phyloP scores from a whole-genome alignment of 2,113 vertebrate genomes.

The Gallinago undulata region DNA sequence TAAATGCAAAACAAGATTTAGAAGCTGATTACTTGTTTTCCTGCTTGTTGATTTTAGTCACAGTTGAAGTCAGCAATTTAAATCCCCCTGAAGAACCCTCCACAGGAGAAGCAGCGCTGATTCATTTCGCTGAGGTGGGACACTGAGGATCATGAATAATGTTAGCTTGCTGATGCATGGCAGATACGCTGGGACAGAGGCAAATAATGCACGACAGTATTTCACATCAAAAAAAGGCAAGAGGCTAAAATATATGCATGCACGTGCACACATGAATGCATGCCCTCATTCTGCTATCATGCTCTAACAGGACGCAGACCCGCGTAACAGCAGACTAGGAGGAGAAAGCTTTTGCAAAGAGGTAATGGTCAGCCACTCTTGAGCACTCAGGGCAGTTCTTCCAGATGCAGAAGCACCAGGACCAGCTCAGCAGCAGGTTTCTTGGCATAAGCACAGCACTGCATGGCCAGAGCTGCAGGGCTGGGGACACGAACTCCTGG shows the following conservation, averaged over 20 bases:
- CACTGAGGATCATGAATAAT: not conserved
- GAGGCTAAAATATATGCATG: not conserved
- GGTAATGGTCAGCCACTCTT: not conserved
- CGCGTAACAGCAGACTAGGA: not conserved
- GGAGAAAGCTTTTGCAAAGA: not conserved
- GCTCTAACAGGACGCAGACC: not conserved
- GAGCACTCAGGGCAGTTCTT: not conserved
- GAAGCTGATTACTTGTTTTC: not conserved
- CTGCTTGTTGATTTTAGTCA: not conserved
- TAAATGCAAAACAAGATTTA: not conserved
- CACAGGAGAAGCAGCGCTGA: not conserved
- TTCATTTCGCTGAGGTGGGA: not conserved
- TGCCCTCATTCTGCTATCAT: not conserved
- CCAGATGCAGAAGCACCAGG: not conserved
- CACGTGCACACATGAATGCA: not conserved
- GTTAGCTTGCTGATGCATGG: not conserved
- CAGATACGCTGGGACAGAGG: not conserved
- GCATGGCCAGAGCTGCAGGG: not conserved
- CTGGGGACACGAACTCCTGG: rapidly evolving
- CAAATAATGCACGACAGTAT: not conserved
- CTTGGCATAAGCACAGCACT: not conserved
- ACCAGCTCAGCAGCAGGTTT: not conserved
- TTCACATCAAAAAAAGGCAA: not conserved
- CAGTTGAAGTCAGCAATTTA: not conserved
- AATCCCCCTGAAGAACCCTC: not conserved